Conservation (phyloP, 2,888 invertebrate species). For the Empis livida region DNA sequence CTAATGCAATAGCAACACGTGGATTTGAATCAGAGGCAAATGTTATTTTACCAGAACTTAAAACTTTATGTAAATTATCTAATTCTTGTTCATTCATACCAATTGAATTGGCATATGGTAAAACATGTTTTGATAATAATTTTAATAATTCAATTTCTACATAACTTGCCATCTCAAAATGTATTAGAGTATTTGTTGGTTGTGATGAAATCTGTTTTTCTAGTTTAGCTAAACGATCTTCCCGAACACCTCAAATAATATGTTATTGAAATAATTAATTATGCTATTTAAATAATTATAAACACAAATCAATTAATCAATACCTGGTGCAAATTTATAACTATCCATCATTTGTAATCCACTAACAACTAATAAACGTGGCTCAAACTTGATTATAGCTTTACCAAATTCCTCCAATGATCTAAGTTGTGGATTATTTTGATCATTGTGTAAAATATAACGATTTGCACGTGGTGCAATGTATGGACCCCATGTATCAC, state of each 20-base stretch:
- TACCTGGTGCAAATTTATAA: slow-evolving; percentile 30
- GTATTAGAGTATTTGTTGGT: slow-evolving; percentile 47
- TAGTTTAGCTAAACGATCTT: slow-evolving; percentile 48
- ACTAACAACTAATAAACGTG: slow-evolving; percentile 64
- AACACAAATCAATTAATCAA: not conserved
- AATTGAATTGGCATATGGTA: slow-evolving; percentile 65
- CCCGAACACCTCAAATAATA: slow-evolving; percentile 43
- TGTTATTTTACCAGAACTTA: slow-evolving; percentile 56
- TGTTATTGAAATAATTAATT: not conserved
- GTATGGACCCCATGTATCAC: slow-evolving; percentile 62
- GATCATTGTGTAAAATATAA: slow-evolving; percentile 73
- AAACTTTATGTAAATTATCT: slow-evolving; percentile 57
- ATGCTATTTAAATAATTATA: too few relatives aligned
- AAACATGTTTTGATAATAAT: slow-evolving; percentile 50
- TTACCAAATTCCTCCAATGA: slow-evolving; percentile 58
- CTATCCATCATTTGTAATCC: slow-evolving; percentile 85
- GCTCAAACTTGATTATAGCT: slow-evolving; percentile 46
- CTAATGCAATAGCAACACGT: slow-evolving; percentile 62
- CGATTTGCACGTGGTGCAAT: slow-evolving; percentile 67
- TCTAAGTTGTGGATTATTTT: slow-evolving; percentile 60
- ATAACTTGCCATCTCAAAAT: slow-evolving; percentile 82
- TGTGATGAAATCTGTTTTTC: slow-evolving; percentile 51
- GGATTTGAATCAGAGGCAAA: slow-evolving; percentile 67
- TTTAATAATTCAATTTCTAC: slow-evolving; percentile 55
- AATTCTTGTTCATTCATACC: slow-evolving; percentile 86